These are phyloP conservation scores for Sorex fumeus DNA, from an alignment of 2,113 vertebrate genomes.

Conservation along the genomic window DNA sequence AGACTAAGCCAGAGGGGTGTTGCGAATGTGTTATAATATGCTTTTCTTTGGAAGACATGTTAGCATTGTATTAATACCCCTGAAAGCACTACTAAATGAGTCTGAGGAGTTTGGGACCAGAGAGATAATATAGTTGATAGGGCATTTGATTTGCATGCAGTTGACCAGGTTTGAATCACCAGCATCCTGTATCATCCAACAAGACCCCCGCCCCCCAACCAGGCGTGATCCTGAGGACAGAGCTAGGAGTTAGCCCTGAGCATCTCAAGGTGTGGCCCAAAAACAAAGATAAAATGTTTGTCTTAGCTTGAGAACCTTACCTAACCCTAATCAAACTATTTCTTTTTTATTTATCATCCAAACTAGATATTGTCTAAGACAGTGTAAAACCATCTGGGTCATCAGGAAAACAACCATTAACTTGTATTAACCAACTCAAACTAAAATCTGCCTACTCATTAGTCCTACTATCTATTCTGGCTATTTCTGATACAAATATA, in stretches of 20 bases:
- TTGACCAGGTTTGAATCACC: too few species aligned
- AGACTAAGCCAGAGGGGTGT: neutral
- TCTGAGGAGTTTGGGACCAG: neutral
- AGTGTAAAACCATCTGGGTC: conserved; percentile 20
- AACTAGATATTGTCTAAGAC: neutral
- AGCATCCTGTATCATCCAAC: too few species aligned
- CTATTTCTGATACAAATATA: neutral
- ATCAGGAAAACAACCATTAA: neutral
- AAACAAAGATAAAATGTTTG: too few species aligned
- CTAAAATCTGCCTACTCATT: neutral
- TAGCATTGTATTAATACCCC: neutral
- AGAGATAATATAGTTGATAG: too few species aligned
- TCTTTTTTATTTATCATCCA: neutral
- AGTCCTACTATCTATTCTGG: neutral
- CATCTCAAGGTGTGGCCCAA: too few species aligned
- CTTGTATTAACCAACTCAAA: neutral
- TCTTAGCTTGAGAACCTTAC: conserved; percentile 3
- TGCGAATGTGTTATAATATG: neutral
- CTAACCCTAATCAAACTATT: neutral
- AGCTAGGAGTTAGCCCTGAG: too few species aligned
- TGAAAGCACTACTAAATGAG: neutral
- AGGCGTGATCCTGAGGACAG: too few species aligned
- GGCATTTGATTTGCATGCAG: too few species aligned
- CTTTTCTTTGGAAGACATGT: conserved; percentile 5
- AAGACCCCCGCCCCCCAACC: too few species aligned